Base-by-base conservation (phyloP, 2,888 invertebrate species). In the Caenorhabditis sp. region DNA sequence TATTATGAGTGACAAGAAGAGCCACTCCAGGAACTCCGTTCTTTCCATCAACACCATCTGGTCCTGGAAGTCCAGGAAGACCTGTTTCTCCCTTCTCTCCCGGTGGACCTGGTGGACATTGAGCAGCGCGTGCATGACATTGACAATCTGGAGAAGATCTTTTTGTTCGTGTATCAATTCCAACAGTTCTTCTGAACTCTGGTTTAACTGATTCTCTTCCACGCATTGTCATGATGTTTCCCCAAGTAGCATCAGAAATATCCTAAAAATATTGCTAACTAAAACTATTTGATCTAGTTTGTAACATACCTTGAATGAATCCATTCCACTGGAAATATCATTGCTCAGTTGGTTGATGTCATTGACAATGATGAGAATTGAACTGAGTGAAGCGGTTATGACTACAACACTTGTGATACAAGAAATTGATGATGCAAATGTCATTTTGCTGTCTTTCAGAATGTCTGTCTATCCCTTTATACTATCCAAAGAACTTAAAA, bases 11-110 rank as follows among this genome's bases (percentile, higher is more conserved):
- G 62, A 76, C 72, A 23, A 70, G 63, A 58, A 76, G 76, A 43
- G 78, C 70, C 36, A 79, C 65, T 70, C 78, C 75, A 57, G 70
- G 67, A 55, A 69, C 74, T 60, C 81, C 81, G 19, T 68, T 76
- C 24, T 72, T 70, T 65, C 81, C 81, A 37, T 77, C 74, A 59
- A 73, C 73, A 62, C 78, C 78, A 36, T 74, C 69, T 61, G 74
- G 74, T 63, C 74, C 74, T 66, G 68, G 75, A 63, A 66, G 66
- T 67, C 80, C 80, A 24, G 73, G 75, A 24, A 53, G 61, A 64
- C 78, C 78, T 36, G 73, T 37, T 17, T 66, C 68, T 62, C 78
- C 78, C 54, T 69, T 69, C 19, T 67, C 69, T 77, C 77, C 76
- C 27, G 73, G 77, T 50, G 79, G 64, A 62, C 79, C 79, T 23